Evolutionary conservation across 2,797 vertebrate species (phyloP).

Genomic region (Macroramphosus scolopax): DNA sequence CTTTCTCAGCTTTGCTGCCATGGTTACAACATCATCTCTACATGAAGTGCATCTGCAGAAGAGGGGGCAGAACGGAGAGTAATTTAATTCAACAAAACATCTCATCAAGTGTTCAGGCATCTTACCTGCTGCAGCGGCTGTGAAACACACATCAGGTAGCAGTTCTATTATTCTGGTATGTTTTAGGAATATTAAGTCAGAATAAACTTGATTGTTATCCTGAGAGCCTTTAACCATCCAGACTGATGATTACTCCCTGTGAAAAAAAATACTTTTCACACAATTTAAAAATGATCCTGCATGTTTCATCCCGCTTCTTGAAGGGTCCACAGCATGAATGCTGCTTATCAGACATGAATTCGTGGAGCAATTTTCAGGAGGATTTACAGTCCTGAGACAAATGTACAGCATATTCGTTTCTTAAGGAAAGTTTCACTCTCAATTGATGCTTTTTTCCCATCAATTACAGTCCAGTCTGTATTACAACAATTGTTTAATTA

Average conservation of each 20-base stretch:
- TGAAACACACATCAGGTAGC: slow-evolving; percentile 31
- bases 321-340: slow-evolving; percentile 4
- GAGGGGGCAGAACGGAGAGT: slow-evolving; percentile 44
- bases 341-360: neutral
- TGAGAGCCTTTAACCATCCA: slow-evolving; percentile 8
- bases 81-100: slow-evolving; percentile 66
- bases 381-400: no score
- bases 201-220: slow-evolving; percentile 32
- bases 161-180: slow-evolving; percentile 39
- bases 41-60: slow-evolving; percentile 85
- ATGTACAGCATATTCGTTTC: no score
- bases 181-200: slow-evolving; percentile 53
- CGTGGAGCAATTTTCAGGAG: no score
- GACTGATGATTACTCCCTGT: slow-evolving; percentile 6
- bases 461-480: neutral
- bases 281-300: slow-evolving; percentile 22
- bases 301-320: slow-evolving; percentile 17
- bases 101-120: slow-evolving; percentile 60
- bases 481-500: neutral
- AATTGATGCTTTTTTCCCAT: no score
- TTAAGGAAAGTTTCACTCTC: neutral
- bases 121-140: slow-evolving; percentile 45
- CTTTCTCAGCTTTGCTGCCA: slow-evolving; percentile 70
- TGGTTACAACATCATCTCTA: slow-evolving; percentile 72
- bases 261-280: slow-evolving; percentile 6